Conservation (phyloP, 35 echinoderm and acorn worm genomes). For the Apostichopus japonicus region DNA sequence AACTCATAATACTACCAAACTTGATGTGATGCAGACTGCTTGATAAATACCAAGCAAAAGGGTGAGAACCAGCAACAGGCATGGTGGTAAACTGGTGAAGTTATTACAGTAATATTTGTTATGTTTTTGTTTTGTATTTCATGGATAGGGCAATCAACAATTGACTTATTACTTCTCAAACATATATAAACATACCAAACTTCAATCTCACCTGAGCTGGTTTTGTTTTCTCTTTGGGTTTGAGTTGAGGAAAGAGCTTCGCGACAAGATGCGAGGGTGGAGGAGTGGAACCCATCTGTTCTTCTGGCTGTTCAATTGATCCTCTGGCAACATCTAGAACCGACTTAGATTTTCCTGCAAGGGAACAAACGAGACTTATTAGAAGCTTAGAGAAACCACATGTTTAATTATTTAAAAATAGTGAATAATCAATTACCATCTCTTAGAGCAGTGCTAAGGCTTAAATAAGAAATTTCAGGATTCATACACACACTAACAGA, state of each 20-base stretch:
- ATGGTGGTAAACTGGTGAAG: no score
- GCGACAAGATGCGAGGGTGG: constrained; percentile 84
- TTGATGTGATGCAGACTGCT: no score
- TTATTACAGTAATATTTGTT: no score
- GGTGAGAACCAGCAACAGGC: no score
- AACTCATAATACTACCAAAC: no score
- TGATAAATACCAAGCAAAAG: no score
- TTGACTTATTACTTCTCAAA: no score
- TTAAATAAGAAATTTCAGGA: no score
- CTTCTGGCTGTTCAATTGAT: not conserved
- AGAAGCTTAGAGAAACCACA: not conserved
- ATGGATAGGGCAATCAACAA: no score
- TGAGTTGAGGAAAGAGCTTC: constrained; percentile 91
- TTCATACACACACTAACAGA: no score
- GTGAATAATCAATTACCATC: not conserved
- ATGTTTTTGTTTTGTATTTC: no score
- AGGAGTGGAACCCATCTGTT: constrained; percentile 53
- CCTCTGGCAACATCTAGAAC: not conserved
- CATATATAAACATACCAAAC: not conserved
- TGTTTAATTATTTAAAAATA: not conserved
- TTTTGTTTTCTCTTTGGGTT: constrained; percentile 63
- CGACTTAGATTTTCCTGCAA: constrained; percentile 38
- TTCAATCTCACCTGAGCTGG: not conserved
- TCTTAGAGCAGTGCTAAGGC: not conserved
- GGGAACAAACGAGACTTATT: not conserved